Evolutionary conservation across 2,797 vertebrate genomes (phyloP).

Genomic region (Rhinella marina): DNA sequence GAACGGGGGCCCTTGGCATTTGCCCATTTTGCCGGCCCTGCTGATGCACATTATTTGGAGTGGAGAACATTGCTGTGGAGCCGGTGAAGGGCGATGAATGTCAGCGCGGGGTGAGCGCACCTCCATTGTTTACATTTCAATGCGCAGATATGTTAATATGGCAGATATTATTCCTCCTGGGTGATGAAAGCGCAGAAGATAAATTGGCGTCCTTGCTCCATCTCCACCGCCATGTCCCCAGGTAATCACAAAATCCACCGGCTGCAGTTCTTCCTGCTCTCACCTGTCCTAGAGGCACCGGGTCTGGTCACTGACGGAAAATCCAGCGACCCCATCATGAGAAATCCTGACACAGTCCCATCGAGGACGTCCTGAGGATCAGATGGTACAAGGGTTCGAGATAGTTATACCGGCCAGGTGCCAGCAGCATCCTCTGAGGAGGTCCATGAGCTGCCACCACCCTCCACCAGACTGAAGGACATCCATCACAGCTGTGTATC

Average conservation of each 20-base stretch:
- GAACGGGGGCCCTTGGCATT: too few species aligned
- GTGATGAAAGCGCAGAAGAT: constrained; percentile 15
- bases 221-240: background rate
- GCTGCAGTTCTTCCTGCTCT: background rate
- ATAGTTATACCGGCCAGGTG: background rate
- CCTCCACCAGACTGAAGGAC: too few species aligned
- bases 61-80: background rate
- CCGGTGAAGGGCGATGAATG: constrained; percentile 16
- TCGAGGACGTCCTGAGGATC: background rate
- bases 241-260: constrained; percentile 15
- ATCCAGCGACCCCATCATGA: background rate
- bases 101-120: background rate
- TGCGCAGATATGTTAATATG: background rate
- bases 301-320: background rate
- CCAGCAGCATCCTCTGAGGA: background rate
- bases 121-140: constrained; percentile 29
- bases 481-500: too few species aligned
- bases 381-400: too few species aligned
- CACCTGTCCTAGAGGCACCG: background rate
- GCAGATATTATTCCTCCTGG: constrained; percentile 17
- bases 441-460: too few species aligned
- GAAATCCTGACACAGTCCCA: background rate
- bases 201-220: constrained; percentile 40
- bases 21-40: too few species aligned
- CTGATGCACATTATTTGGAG: background rate